A percentile compares a stretch with the other conserved stretches of the same genome.
These are phyloP conservation scores for Dastarcus helophoroides DNA, from an alignment of 2,888 invertebrate species.

Conservation along the genomic window DNA sequence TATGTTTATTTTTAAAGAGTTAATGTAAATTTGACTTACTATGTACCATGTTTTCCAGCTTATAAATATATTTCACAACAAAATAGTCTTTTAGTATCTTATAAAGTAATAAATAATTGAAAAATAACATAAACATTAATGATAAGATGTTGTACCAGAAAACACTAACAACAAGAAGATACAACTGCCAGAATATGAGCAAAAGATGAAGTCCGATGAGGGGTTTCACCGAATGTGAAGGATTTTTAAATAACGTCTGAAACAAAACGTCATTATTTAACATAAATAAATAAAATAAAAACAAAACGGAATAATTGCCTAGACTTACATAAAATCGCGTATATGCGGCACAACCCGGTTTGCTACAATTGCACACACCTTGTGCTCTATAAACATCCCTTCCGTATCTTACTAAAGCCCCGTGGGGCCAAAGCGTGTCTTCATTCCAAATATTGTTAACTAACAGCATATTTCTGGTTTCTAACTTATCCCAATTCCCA, in stretches of 20 bases:
- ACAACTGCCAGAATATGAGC: slow-evolving; percentile 65
- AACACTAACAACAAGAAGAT: slow-evolving; percentile 63
- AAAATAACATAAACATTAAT: slow-evolving; percentile 72
- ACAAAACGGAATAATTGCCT: not conserved
- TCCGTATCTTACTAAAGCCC: slow-evolving; percentile 60
- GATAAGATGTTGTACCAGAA: slow-evolving; percentile 91
- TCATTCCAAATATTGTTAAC: slow-evolving; percentile 42
- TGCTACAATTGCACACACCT: slow-evolving; percentile 73
- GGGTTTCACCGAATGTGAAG: slow-evolving; percentile 62
- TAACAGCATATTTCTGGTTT: slow-evolving; percentile 35
- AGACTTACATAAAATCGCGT: slow-evolving; percentile 74
- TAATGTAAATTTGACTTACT: too few species aligned
- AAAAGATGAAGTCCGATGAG: slow-evolving; percentile 60
- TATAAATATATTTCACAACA: slow-evolving; percentile 73
- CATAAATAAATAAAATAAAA: not conserved
- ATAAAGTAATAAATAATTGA: slow-evolving; percentile 86
- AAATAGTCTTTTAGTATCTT: slow-evolving; percentile 79
- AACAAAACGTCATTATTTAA: slow-evolving; percentile 22
- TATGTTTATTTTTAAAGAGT: too few species aligned
- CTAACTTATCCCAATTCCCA: slow-evolving; percentile 55
- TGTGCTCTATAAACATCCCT: slow-evolving; percentile 65
- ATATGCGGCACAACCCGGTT: slow-evolving; percentile 74
- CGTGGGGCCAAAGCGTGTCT: slow-evolving; percentile 58
- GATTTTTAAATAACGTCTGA: slow-evolving; percentile 80
- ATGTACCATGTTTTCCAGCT: slow-evolving; percentile 57